Base-by-base conservation (phyloP, 2,888 invertebrate genomes). In the Coleophora flavipennella region DNA sequence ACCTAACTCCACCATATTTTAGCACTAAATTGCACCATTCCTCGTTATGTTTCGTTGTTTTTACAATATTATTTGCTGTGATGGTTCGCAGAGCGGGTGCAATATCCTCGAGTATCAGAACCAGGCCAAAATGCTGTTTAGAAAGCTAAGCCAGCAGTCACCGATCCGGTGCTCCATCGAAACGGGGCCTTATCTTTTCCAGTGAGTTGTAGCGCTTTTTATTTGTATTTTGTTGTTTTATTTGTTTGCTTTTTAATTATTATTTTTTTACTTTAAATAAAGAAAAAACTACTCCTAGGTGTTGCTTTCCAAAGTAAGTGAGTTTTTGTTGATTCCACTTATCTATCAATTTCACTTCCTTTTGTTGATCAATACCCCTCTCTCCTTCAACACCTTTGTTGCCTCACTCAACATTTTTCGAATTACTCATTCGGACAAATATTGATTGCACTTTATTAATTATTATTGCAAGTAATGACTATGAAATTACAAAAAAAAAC, bases 51-150 rank as follows among this genome's bases (percentile, higher is more conserved):
- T 32, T 43, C 51, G 36, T 40, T 50, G 57, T 51, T 49, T 62
- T 59, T 49, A 35, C 53, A 6, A n/a, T 34, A 34, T 72, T 47
- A 61, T 75, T 78, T 77, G 77, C 78, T 69, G 56, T 68, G 64
- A 59, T 75, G 68, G 61, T 71, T 86, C 81, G 59, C 85, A 98
- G 97, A 91, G 92, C 50, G 98, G 97, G 42, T 91, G 94, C 75
- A 96, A 91, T 84, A 91, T 98, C 67, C 86, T 97, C 78, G 99
- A 99, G 72, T 99, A 98, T 78, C 99, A 99, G 79, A 98, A 97
- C 78, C 99, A 99, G 86, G 99, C 99, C 29, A 99, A 99, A 87
- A 93, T 97, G 92, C 87, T 99, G 59, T 99, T 99, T 85, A 90
- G 95, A 61, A 97, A 97, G 84, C 87, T 99, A 63, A 93, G 93